Evolutionary conservation across 2,113 vertebrate genomes (phyloP).

Genomic region (Mesitornis unicolor): DNA sequence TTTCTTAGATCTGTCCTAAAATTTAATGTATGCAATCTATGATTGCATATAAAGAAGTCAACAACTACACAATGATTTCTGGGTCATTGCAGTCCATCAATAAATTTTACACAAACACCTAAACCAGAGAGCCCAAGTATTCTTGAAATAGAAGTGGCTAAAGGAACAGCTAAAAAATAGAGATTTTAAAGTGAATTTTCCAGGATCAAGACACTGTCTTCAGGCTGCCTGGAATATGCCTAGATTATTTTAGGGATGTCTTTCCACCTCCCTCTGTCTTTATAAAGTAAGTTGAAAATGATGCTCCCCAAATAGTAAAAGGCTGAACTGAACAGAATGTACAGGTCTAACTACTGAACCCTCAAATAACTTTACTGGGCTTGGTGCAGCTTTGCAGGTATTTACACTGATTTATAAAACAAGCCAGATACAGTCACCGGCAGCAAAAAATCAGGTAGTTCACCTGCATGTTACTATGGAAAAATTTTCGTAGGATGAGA

Average conservation of each 20-base stretch:
- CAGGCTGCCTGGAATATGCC: neutral
- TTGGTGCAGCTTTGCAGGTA: neutral
- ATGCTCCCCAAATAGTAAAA: neutral
- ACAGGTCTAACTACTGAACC: neutral
- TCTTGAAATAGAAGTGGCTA: neutral
- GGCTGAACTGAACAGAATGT: neutral
- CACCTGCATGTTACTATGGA: neutral
- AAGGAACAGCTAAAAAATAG: neutral
- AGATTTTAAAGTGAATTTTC: neutral
- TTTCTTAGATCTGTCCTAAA: neutral
- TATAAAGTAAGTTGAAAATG: neutral
- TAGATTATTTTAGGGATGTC: neutral
- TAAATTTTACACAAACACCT: neutral
- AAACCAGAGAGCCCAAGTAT: neutral
- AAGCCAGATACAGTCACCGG: neutral
- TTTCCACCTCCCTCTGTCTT: neutral
- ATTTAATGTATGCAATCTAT: neutral
- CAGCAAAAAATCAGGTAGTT: neutral
- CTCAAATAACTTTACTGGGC: neutral
- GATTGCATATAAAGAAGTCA: neutral
- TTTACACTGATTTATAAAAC: neutral
- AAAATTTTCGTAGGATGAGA: neutral
- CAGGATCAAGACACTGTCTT: neutral
- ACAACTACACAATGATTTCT: neutral
- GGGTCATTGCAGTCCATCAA: neutral